Evolutionary conservation across 1,140 invertebrate genomes (phyloP).

Genomic region (Mercenaria mercenaria): DNA sequence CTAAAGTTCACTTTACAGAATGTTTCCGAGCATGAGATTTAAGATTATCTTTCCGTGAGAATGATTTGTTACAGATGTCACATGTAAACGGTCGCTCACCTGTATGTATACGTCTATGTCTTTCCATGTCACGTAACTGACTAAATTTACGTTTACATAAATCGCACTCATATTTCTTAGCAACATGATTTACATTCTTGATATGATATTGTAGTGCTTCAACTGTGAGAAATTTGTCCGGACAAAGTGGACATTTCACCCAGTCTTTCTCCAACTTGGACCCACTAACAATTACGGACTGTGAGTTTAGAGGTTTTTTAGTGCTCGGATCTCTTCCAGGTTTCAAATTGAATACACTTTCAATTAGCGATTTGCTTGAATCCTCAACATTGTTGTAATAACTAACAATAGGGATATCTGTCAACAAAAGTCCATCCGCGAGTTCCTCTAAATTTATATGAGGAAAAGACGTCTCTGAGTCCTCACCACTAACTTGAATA

Average conservation of each 20-base stretch:
- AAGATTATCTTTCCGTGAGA: slow-evolving; percentile 61
- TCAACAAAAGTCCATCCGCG: slow-evolving; percentile 25
- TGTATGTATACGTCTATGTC: slow-evolving; percentile 58
- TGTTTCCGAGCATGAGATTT: slow-evolving; percentile 47
- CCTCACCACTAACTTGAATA: slow-evolving; percentile 38
- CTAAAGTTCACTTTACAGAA: neutral
- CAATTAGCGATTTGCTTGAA: slow-evolving; percentile 13
- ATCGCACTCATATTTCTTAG: slow-evolving; percentile 58
- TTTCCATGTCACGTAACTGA: slow-evolving; percentile 52
- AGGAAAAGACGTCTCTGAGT: slow-evolving; percentile 27
- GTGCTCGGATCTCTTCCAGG: neutral
- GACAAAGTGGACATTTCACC: slow-evolving; percentile 48
- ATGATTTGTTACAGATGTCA: slow-evolving; percentile 50
- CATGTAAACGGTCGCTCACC: slow-evolving; percentile 56
- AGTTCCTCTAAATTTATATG: slow-evolving; percentile 58
- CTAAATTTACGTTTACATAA: slow-evolving; percentile 57
- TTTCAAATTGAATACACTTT: slow-evolving; percentile 41
- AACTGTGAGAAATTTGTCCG: slow-evolving; percentile 42
- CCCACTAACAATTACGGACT: slow-evolving; percentile 43
- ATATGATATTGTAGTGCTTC: slow-evolving; percentile 45
- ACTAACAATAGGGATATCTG: slow-evolving; percentile 50
- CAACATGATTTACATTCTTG: slow-evolving; percentile 28
- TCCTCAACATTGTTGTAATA: slow-evolving; percentile 42
- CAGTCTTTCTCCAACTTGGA: slow-evolving; percentile 43
- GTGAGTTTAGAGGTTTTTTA: slow-evolving; percentile 37